Evolutionary conservation across 2,888 invertebrate genomes (phyloP).

Genomic region (Kryphioiulus occultus): DNA sequence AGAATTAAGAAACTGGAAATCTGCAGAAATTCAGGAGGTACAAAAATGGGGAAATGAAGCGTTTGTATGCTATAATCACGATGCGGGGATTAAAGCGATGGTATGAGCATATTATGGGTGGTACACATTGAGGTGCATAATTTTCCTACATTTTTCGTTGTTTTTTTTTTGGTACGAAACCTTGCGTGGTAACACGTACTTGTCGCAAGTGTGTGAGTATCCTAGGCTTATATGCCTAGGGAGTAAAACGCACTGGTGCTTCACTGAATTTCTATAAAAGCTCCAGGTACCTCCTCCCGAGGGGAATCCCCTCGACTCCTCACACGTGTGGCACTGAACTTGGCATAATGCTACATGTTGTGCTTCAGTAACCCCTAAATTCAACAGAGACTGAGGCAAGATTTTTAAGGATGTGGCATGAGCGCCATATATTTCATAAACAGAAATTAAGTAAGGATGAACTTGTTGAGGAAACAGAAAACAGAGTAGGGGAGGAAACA

Average conservation of each 20-base stretch:
- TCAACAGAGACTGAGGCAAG: not conserved
- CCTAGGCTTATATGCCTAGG: not conserved
- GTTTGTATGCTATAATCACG: constrained; percentile 12
- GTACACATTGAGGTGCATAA: not conserved
- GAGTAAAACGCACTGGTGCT: not conserved
- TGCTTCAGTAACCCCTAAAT: constrained; percentile 26
- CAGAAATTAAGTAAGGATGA: not conserved
- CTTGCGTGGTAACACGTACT: not conserved
- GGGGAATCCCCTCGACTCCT: not conserved
- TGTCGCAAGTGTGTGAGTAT: not conserved
- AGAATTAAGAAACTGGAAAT: not conserved
- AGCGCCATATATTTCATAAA: constrained; percentile 1
- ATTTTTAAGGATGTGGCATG: constrained; percentile 14
- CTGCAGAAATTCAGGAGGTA: not conserved
- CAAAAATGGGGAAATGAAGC: not conserved
- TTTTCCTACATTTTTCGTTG: not conserved
- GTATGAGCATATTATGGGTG: not conserved
- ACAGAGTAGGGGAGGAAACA: not conserved
- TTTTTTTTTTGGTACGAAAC: not conserved
- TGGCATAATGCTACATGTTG: constrained; percentile 20
- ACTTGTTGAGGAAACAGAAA: constrained; percentile 22
- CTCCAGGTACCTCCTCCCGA: not conserved
- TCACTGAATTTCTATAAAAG: not conserved
- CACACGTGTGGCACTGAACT: constrained; percentile 31
- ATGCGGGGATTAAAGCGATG: not conserved